These are phyloP conservation scores for Barbus barbus DNA, from an alignment of 2,113 vertebrate species.

Conservation along the genomic window DNA sequence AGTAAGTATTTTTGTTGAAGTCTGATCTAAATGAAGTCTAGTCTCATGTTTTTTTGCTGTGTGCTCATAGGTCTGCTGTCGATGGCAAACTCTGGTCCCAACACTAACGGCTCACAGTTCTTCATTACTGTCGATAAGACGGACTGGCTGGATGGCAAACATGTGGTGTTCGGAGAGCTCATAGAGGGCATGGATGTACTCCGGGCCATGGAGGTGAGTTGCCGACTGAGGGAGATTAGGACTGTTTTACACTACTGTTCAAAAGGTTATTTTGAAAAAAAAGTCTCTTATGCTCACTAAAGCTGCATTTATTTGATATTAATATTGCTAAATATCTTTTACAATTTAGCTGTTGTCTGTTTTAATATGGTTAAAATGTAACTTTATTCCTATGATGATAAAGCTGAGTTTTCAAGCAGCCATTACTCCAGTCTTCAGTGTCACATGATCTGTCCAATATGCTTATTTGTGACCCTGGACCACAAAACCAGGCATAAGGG, in stretches of 20 bases:
- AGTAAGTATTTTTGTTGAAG: too few species aligned
- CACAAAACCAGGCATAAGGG: too few species aligned
- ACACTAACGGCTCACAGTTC: constrained; percentile 93
- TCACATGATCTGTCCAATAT: not conserved
- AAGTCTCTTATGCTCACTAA: not conserved
- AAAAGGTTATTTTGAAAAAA: too few species aligned
- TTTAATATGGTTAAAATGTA: too few species aligned
- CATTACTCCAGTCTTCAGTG: not conserved
- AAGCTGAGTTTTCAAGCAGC: too few species aligned
- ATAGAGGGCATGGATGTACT: constrained; percentile 92
- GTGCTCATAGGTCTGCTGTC: constrained; percentile 80
- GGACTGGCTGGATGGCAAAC: constrained; percentile 92
- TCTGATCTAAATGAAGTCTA: too few species aligned
- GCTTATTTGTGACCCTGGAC: too few species aligned
- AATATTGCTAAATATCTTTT: not conserved
- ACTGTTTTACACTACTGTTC: too few species aligned
- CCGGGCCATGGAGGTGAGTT: constrained; percentile 83
- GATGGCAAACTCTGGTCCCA: constrained; percentile 91
- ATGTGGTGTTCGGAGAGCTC: constrained; percentile 94
- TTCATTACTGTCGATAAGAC: constrained; percentile 94
- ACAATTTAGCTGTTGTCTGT: too few species aligned
- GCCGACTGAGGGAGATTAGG: not conserved
- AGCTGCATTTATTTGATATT: not conserved
- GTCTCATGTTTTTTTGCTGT: not conserved
- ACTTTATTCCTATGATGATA: too few species aligned